A percentile compares a stretch with the other conserved stretches of the same genome.
These are phyloP conservation scores for Stenopsyche tienmushanensis DNA, from an alignment of 1,140 invertebrate species.

Conservation along the genomic window DNA sequence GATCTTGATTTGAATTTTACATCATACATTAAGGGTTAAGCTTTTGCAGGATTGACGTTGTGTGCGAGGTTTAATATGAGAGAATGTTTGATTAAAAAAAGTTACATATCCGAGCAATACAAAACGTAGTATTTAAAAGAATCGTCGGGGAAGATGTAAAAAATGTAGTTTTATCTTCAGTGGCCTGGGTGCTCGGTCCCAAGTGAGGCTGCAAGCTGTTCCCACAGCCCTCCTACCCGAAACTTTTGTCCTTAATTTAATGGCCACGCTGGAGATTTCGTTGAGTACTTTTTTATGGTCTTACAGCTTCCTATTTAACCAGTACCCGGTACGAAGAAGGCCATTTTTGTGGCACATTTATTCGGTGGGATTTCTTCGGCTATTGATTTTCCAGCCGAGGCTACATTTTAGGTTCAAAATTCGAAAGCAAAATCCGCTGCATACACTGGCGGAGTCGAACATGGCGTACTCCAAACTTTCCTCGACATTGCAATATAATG, in stretches of 20 bases:
- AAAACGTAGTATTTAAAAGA: no score
- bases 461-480: not conserved
- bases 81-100: no score
- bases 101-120: no score
- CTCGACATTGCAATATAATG: no score
- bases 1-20: no score
- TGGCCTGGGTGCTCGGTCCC: not conserved
- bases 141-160: no score
- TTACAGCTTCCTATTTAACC: slow-evolving; percentile 36
- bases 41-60: no score
- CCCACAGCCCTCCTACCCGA: slow-evolving; percentile 10
- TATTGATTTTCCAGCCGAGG: not conserved
- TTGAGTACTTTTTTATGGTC: slow-evolving; percentile 42
- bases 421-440: not conserved
- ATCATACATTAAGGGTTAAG: no score
- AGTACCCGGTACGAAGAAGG: not conserved
- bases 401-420: not conserved
- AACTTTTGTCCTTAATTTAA: slow-evolving; percentile 42
- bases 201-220: slow-evolving; percentile 18
- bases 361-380: not conserved
- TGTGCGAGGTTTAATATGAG: no score
- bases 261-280: slow-evolving; percentile 34
- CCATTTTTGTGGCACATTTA: slow-evolving; percentile 15
- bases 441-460: not conserved
- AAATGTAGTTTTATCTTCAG: no score